Percentiles rank a stretch among this genome's conserved stretches.
phyloP scores from a whole-genome alignment of 2,888 invertebrate genomes.

The Tiliacea aurago region DNA sequence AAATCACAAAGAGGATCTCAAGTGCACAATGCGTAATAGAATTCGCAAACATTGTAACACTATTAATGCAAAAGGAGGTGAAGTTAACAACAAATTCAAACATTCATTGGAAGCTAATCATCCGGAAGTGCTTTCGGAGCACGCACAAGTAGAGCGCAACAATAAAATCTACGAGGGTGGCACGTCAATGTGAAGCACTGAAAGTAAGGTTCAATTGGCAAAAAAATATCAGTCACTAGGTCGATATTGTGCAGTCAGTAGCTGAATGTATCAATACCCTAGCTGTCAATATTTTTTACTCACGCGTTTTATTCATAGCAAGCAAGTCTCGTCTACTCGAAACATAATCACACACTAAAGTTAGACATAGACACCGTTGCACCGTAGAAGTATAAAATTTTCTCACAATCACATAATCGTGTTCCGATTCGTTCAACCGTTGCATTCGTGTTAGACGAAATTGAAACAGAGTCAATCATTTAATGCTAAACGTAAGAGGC shows the following conservation, averaged over 20 bases:
- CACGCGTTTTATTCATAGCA: constrained; percentile 88
- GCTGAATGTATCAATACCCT: constrained; percentile 48
- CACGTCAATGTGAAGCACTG: constrained; percentile 62
- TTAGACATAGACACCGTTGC: constrained; percentile 79
- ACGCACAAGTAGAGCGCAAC: constrained; percentile 84
- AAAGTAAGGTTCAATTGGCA: constrained; percentile 59
- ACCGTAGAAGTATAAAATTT: constrained; percentile 85
- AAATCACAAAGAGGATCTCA: constrained; percentile 77
- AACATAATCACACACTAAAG: constrained; percentile 86
- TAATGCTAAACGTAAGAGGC: constrained; percentile 88
- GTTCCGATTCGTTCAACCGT: constrained; percentile 88
- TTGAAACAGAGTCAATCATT: constrained; percentile 90
- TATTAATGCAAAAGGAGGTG: constrained; percentile 90
- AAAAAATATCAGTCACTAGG: constrained; percentile 66
- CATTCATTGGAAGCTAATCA: constrained; percentile 88
- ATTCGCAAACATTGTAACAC: constrained; percentile 89
- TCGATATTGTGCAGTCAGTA: constrained; percentile 54
- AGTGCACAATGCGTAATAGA: constrained; percentile 89
- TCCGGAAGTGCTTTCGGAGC: constrained; percentile 86
- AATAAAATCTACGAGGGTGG: constrained; percentile 86
- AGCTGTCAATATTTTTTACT: constrained; percentile 73
- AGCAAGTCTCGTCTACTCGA: constrained; percentile 81
- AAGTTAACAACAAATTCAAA: constrained; percentile 90
- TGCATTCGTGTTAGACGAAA: constrained; percentile 89
- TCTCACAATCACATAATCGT: constrained; percentile 90